A percentile compares a stretch with the other conserved stretches of the same genome.
Conservation (phyloP, 2,113 vertebrate species). For the Pterophyllum scalare region DNA sequence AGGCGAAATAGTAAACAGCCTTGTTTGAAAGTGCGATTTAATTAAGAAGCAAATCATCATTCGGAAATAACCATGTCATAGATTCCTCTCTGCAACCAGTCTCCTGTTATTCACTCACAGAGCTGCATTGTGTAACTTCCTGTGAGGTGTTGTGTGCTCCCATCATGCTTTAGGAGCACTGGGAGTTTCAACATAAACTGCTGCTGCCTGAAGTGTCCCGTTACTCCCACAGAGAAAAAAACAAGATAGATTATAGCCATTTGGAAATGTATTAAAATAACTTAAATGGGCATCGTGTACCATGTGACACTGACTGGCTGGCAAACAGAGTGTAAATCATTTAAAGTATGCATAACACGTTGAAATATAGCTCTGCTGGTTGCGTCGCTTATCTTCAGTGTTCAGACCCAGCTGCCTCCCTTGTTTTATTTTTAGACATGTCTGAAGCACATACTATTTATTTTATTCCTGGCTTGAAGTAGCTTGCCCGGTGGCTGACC, state of each 20-base stretch:
- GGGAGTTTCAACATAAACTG: conserved; percentile 28
- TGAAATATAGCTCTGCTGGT: neutral
- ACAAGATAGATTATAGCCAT: neutral
- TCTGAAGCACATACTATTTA: conserved; percentile 32
- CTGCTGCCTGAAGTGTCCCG: neutral
- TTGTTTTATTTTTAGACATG: conserved; percentile 49
- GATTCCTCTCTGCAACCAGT: conserved; percentile 3
- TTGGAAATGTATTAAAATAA: conserved; percentile 25
- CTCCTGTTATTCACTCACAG: conserved; percentile 28
- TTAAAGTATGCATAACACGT: neutral
- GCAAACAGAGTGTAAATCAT: neutral
- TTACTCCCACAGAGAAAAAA: conserved; percentile 30
- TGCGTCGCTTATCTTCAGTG: neutral
- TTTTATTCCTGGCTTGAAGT: conserved; percentile 31
- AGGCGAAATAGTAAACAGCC: neutral
- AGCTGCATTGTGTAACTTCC: conserved; percentile 49
- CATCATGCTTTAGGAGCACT: conserved; percentile 18
- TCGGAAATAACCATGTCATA: conserved; percentile 35
- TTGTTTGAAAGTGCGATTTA: neutral
- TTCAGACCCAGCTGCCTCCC: neutral
- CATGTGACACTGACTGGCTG: neutral
- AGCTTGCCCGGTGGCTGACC: conserved; percentile 14
- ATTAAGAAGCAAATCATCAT: conserved; percentile 22
- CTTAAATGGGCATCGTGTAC: neutral
- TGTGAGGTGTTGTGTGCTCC: conserved; percentile 22